Base-by-base conservation (phyloP, 2,797 vertebrate genomes). In the Lemur catta region DNA sequence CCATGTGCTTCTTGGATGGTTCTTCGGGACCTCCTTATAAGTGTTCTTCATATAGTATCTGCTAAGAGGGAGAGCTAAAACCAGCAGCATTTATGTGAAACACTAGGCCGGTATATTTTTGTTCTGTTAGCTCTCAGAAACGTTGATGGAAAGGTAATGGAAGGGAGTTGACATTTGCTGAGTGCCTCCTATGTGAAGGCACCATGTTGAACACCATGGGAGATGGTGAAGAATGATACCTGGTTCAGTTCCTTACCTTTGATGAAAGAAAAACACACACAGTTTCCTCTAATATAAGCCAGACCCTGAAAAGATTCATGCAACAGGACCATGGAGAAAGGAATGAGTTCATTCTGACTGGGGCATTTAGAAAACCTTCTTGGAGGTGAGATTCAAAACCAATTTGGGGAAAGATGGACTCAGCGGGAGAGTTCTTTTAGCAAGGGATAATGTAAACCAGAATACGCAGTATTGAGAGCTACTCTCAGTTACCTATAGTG, bases 21-120 rank as follows among this genome's bases (percentile, higher is more conserved):
- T 93, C 48, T 95, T 92, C 41, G 41, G 72, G 88, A 93, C 10
- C 43, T 85, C n/a, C n/a, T 41, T 69, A 48, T 94, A 79, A 89
- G 69, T 76, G 71, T 80, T 85, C 74, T 96, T 95, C 65, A 43
- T n/a, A 26, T 59, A 84, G 22, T 71, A 67, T 76, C 63, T 95
- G 52, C 76, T 94, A 93, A 89, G 50, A 63, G 15, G 41, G 24
- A 65, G 50, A 84, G 59, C 28, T 91, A 67, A 97, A 82, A 46
- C 35, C 46, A 9, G 35, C n/a, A 57, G 17, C 9, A n/a, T 79
- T 93, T 50, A 52, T 74, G 28, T 86, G 81, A 82, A 65, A 79
- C 41, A 71, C 30, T 46, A 72, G 12, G 48, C 38, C 14, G 20
- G 26, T 48, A 7, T 43, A 26, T 35, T 93, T 95, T 41, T 91